phyloP scores from a whole-genome alignment of 2,113 vertebrate species.

The Aleadryas rufinucha region DNA sequence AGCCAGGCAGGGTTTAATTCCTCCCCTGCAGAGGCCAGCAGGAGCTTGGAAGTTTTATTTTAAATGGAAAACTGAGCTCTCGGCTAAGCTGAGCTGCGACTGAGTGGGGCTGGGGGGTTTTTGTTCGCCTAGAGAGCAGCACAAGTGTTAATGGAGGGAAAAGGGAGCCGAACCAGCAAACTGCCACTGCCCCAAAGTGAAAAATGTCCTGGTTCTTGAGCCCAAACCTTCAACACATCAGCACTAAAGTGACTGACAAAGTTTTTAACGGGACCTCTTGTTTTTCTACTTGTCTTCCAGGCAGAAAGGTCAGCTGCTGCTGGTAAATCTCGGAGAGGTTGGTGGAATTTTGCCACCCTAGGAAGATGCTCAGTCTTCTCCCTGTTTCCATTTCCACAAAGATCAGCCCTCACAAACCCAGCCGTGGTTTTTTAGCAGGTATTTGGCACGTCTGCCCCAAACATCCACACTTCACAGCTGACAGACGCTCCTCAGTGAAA shows the following conservation, averaged over 20 bases:
- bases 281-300: background rate
- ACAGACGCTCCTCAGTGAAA: background rate
- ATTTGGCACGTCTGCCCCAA: background rate
- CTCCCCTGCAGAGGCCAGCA: background rate
- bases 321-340: background rate
- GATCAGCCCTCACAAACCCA: background rate
- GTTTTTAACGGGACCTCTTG: background rate
- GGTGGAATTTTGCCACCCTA: accelerated
- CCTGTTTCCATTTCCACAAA: background rate
- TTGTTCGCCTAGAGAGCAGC: background rate
- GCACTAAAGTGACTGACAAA: background rate
- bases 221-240: background rate
- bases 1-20: background rate
- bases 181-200: background rate
- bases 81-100: background rate
- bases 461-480: background rate
- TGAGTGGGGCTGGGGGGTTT: background rate
- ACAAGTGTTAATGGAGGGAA: background rate
- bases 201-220: background rate
- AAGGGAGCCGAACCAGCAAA: background rate
- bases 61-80: background rate
- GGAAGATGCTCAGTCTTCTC: background rate
- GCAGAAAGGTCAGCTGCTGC: background rate
- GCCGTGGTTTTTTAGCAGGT: background rate
- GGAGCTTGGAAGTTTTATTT: background rate